Base-by-base conservation (phyloP, 2,797 vertebrate genomes). In the Ptychadena robeensis region DNA sequence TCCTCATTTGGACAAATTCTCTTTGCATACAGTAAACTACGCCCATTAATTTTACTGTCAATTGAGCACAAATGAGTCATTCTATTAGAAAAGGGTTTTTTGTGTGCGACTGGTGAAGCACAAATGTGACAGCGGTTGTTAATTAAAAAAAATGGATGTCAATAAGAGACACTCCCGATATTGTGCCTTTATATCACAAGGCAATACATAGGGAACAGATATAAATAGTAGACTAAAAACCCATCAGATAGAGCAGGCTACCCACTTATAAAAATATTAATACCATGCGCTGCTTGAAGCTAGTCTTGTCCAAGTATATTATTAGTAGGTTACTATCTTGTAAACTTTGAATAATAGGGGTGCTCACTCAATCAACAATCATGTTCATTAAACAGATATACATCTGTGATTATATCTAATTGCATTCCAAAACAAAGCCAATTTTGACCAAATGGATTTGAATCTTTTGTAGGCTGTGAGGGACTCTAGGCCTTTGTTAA, bases 1-100 rank as follows among this genome's bases (percentile, higher is more conserved):
- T 77, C 63, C 38, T 68, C 64, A 22, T 67, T 35, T 25, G 64
- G 64, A 31, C 22, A 67, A 67, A 64, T 28, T 31, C 40, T 65
- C 61, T 30, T 65, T 65, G 35, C 73, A 76, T 66, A 76, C 37
- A 44, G 30, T 65, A 28, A 76, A 63, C 59, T 22, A 12, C n/a
- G 73, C 37, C 30, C 61, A 65, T 76, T 76, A 31, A 76, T 66
- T 76, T 76, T 76, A 76, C 37, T 32, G 61, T 63, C 73, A 63
- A 53, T n/a, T 59, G 53, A 73, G 25, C 25, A 73, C 18, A 32
- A 73, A 27, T 73, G 48, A 59, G 48, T 73, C 71, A 73, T 34
- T 4, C 28, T 53, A 57, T 31, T 72, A 30, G 30, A 32, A 34
- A 28, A 30, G n/a, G 71, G 22, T 34, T 34, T 37, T 11, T 53